Evolutionary conservation across 2,797 vertebrate genomes (phyloP).

Genomic region (Gymnothorax reevesii): DNA sequence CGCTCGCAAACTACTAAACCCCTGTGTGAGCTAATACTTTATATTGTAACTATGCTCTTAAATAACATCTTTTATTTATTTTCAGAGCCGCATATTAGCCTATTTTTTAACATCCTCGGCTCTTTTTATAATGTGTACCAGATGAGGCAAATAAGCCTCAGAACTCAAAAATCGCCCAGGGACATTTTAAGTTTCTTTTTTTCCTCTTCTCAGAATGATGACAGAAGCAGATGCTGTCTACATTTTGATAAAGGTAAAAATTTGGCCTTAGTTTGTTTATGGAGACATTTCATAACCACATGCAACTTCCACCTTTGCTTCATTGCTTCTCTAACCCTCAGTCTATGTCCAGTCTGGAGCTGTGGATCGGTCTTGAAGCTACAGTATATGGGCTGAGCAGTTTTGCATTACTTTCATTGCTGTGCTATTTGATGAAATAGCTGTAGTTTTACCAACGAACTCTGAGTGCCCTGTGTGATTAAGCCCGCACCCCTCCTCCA

Average conservation of each 20-base stretch:
- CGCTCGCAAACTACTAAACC: too few species aligned
- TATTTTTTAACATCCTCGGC: neutral
- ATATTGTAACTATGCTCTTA: too few species aligned
- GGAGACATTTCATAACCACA: neutral
- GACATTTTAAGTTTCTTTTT: neutral
- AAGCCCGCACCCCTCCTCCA: neutral
- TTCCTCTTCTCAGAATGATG: neutral
- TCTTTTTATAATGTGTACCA: neutral
- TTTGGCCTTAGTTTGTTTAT: neutral
- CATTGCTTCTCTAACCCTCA: neutral
- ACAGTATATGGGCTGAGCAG: neutral
- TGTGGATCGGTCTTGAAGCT: neutral
- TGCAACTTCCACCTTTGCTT: neutral
- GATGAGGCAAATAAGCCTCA: neutral
- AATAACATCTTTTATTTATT: too few species aligned
- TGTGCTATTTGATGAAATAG: neutral
- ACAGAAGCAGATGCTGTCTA: neutral
- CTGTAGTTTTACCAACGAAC: neutral
- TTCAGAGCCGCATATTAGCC: too few species aligned
- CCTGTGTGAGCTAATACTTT: too few species aligned
- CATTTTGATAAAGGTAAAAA: neutral
- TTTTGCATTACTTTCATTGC: neutral
- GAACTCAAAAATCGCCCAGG: neutral
- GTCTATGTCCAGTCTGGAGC: neutral
- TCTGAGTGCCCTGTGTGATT: too few species aligned